Conservation (phyloP, 2,888 invertebrate species). For the Protonemura montana region DNA sequence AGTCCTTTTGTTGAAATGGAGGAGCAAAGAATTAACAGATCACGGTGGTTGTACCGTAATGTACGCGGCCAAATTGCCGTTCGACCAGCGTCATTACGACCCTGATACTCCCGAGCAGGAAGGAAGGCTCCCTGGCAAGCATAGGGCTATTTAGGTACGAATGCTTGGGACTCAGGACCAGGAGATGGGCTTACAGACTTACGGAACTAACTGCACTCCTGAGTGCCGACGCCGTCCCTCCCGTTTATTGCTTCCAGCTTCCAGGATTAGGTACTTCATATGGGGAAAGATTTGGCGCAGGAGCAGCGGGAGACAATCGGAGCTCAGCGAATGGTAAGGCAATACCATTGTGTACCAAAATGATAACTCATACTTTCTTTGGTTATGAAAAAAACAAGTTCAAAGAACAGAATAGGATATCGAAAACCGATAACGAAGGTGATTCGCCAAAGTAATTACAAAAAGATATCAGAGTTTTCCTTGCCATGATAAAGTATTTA, state of each 20-base stretch:
- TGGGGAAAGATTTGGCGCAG: neutral
- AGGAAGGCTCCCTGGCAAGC: neutral
- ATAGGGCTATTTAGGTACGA: neutral
- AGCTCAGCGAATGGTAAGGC: neutral
- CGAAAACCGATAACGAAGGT: neutral
- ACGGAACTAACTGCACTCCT: constrained; percentile 27
- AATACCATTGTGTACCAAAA: neutral
- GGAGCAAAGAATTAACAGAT: constrained; percentile 17
- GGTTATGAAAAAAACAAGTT: neutral
- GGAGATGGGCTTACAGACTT: constrained; percentile 26
- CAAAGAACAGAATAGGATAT: neutral
- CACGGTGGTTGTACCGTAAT: neutral
- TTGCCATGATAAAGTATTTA: neutral
- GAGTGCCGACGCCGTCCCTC: constrained; percentile 23
- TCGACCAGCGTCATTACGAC: neutral
- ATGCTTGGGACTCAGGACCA: neutral
- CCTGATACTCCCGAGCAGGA: neutral
- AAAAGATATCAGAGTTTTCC: neutral
- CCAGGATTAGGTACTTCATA: constrained; percentile 35
- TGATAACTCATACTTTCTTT: neutral
- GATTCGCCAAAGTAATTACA: neutral
- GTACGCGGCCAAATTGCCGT: neutral
- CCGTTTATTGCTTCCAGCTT: constrained; percentile 31
- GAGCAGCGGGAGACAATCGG: neutral
- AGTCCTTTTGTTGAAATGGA: neutral